Conservation (phyloP, 2,888 invertebrate species). For the Torymus aiolomorphi region DNA sequence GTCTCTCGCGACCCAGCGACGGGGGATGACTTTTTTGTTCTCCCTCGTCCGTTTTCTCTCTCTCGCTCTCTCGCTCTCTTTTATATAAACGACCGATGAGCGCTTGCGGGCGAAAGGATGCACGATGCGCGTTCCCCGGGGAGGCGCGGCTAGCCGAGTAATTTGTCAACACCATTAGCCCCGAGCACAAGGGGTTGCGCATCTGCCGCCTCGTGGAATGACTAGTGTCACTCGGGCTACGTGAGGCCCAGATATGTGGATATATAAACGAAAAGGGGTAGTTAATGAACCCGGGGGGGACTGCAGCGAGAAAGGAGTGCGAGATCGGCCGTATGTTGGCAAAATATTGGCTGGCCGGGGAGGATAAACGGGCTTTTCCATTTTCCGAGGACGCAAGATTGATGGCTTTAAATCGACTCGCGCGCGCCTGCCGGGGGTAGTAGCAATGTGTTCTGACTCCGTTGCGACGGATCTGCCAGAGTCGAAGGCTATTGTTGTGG, state of each 20-base stretch:
- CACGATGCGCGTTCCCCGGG: slow-evolving; percentile 64
- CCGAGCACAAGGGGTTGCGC: slow-evolving; percentile 69
- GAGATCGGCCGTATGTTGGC: slow-evolving; percentile 71
- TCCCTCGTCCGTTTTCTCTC: background rate
- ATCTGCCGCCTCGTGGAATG: slow-evolving; percentile 69
- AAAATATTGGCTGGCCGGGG: slow-evolving; percentile 68
- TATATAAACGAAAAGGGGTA: slow-evolving; percentile 69
- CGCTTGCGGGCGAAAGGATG: slow-evolving; percentile 60
- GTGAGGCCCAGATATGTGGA: too few relatives aligned
- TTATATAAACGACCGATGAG: slow-evolving; percentile 15
- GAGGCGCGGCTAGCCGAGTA: slow-evolving; percentile 73
- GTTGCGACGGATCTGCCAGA: too few relatives aligned
- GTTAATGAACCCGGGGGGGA: slow-evolving; percentile 70
- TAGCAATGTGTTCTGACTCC: too few relatives aligned
- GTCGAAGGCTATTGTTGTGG: slow-evolving; percentile 7
- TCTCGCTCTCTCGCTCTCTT: background rate
- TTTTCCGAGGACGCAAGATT: slow-evolving; percentile 56
- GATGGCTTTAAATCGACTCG: slow-evolving; percentile 36
- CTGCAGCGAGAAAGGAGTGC: slow-evolving; percentile 31
- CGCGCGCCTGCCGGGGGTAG: background rate
- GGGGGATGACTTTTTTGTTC: slow-evolving; percentile 2
- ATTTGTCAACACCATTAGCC: slow-evolving; percentile 76
- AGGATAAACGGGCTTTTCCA: slow-evolving; percentile 18
- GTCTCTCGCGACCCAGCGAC: background rate
- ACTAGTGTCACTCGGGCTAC: slow-evolving; percentile 38